Evolutionary conservation across 2,888 invertebrate species (phyloP), one percentile per base, ranked within the genome.

Genomic region (Drosophila prostipennis): DNA sequence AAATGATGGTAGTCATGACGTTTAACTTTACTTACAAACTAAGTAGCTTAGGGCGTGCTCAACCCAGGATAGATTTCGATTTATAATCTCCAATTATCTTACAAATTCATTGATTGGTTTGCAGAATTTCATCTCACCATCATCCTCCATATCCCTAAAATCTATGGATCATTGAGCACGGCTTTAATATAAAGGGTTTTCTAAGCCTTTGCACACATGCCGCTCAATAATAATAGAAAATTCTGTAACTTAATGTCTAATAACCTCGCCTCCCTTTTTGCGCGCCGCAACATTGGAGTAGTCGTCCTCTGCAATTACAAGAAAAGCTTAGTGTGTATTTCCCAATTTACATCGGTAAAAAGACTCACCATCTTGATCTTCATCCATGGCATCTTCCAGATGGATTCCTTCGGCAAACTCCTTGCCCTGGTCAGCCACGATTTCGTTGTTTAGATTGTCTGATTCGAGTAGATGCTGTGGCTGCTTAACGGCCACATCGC

Each of bases 261-360:
- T 92, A 59, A 92, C 93, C 72, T 92, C 92, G 45, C 92, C 93
- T 73, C 93, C 93, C 72, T 91, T 92, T 72, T 92, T 91, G 10
- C 92, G 89, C 36, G 89, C 92, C 53, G 91, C 92, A 42, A 90
- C 91, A 86, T 93, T 93, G 59, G 92, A 93, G 74, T 93, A 93
- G 71, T 92, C 93, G 87, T 93, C 93, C 90, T 93, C 92, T 93
- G 85, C 36, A 84, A 87, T 16, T 14, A 6, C 14, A 4, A 3
- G n/a, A 3, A 13, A 7, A 14, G 6, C 6, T 26, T 13, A n/a
- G 11, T 6, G 7, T 10, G 2, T 6, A 11, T 19, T 1, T 3
- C 10, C 11, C 7, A 6, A 2, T 37, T 6, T 1, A 37, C 2
- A 37, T n/a, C 6, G n/a, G n/a, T 42, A 10, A 2, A 5, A n/a